Base-by-base conservation (phyloP, 2,888 invertebrate genomes). In the Cephalotes varians region DNA sequence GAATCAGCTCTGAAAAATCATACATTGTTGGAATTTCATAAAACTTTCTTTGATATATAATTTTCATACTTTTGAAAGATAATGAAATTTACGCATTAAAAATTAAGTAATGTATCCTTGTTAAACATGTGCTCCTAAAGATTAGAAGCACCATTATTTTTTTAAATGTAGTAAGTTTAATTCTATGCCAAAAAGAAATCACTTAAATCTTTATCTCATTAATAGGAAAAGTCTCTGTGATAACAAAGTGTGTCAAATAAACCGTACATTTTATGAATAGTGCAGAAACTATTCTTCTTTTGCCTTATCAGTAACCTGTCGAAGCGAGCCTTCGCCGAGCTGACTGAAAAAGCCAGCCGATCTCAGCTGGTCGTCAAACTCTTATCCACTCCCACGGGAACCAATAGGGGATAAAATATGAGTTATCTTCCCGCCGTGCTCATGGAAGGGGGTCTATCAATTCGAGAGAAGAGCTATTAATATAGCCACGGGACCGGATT, bases 1-100 rank as follows among this genome's bases (percentile, higher is more conserved):
- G 99, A 99, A 94, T 99, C 97, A 83, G 98, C 98, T 93, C 99
- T 99, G 95, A 95, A 86, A 83, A 93, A 76, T 87, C 88, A 87
- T 73, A 88, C 81, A 71, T 79, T 76, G 64, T 74, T 67, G 40
- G 31, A 60, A 49, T 72, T 71, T 49, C 1, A 67, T 25, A n/a
- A 44, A 31, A 37, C 18, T 54, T 49, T 12, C 2, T 49, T 18
- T 21, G 12, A 28, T 12, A 65, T 18, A 10, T 64, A 31, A 67
- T 21, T 40, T 65, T 28, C 31, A 65, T 15, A 34, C 0, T 40
- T 77, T 28, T 21, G 5, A n/a, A 18, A 25, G 10, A 18, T 51
- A 65, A 28, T 40, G 2, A 3, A n/a, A 25, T 31, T 51, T 25
- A 6, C 12, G 12, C 21, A 4, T 0, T 10, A 37, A 18, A 49